phyloP scores from a whole-genome alignment of 1,140 invertebrate genomes.

The Drosophila guanche region DNA sequence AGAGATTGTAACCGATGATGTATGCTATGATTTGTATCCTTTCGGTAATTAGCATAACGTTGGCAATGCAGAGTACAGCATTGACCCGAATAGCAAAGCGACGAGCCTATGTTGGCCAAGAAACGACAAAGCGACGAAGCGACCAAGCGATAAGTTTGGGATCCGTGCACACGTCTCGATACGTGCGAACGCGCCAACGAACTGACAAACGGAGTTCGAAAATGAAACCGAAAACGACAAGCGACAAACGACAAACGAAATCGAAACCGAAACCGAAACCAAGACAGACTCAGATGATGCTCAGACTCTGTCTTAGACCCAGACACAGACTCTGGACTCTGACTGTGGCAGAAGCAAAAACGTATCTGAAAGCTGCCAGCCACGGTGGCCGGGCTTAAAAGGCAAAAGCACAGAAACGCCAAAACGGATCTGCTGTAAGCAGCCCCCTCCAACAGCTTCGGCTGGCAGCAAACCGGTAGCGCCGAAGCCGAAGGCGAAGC shows the following conservation, averaged over 20 bases:
- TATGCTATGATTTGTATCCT: conserved; percentile 80
- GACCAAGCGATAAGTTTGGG: neutral
- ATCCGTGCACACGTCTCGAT: conserved; percentile 34
- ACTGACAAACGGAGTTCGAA: conserved; percentile 31
- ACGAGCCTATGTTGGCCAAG: conserved; percentile 72
- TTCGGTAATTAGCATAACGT: conserved; percentile 83
- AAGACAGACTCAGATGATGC: conserved; percentile 19
- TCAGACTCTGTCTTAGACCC: conserved; percentile 30
- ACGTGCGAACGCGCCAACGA: conserved; percentile 39
- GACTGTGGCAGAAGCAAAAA: conserved; percentile 72
- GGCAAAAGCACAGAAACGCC: conserved; percentile 60
- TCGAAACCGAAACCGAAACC: conserved; percentile 22
- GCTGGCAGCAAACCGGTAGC: conserved; percentile 33
- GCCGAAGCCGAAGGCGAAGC: conserved; percentile 19
- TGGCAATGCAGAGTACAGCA: conserved; percentile 75
- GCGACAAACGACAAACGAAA: conserved; percentile 13
- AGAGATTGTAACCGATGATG: conserved; percentile 83
- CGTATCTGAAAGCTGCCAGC: conserved; percentile 78
- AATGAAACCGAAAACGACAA: conserved; percentile 10
- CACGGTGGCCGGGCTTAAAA: conserved; percentile 71
- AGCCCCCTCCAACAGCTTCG: conserved; percentile 27
- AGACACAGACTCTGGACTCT: conserved; percentile 59
- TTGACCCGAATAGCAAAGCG: conserved; percentile 66
- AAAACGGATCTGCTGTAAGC: conserved; percentile 73
- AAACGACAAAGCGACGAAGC: neutral